Base-by-base conservation (phyloP, 2,797 vertebrate species). In the Discoglossus pictus region DNA sequence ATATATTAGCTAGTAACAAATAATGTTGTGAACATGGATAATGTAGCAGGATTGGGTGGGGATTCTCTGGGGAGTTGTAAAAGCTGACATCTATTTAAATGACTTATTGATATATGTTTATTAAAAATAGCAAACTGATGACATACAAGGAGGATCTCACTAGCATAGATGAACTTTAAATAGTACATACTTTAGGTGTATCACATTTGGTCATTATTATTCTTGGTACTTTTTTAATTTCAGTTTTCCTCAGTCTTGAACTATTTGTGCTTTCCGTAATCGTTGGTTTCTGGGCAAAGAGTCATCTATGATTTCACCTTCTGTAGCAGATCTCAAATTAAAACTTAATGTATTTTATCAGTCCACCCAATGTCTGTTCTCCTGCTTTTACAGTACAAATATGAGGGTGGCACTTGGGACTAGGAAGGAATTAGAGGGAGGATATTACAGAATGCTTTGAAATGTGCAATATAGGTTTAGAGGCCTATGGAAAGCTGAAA, bases 301-400 rank as follows among this genome's bases (percentile, higher is more conserved):
- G 61, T 39, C 68, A 51, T 66, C 50, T 20, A 16, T 75, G 68
- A 64, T 42, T 73, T 79, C 71, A 78, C 44, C 15, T 3, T 0
- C 50, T 42, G 53, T 15, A 75, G 60, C 13, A 7, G 18, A 43
- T 15, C 23, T 48, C 20, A 35, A 7, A 74, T 71, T 64, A 72
- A 67, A 75, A 66, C 65, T 60, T 71, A 75, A 77, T 61, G 64
- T 12, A 34, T 53, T 66, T 65, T 72, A 76, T 76, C 72, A 72
- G 67, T 53, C 44, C 44, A 67, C 66, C 60, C 51, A 70, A 68
- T 55, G 48, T 46, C 46, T 1, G 0, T 61, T 74, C 53, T 54
- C 15, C 0, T 1, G 43, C 38, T 44, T 52, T 17, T 43, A n/a
- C 59, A 50, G 40, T 34, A 56, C 24, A 35, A 39, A 42, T 58